Evolutionary conservation across 2,113 vertebrate genomes (phyloP).

Genomic region (Tachuris rubrigastra): DNA sequence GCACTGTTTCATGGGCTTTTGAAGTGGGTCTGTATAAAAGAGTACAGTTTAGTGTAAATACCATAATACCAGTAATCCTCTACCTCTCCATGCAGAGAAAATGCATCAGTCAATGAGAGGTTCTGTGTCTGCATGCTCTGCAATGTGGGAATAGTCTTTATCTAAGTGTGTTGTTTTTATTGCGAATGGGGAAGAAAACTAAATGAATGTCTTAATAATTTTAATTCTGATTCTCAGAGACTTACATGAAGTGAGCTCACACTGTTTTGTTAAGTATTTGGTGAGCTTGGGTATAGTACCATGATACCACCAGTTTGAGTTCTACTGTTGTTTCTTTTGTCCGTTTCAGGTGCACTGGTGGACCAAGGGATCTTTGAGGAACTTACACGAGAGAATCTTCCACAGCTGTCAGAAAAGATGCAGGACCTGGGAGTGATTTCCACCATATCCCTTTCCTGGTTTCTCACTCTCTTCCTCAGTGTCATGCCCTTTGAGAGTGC

Average conservation of each 20-base stretch:
- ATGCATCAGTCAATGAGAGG: neutral
- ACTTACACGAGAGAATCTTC: constrained; percentile 86
- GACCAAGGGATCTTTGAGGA: constrained; percentile 98
- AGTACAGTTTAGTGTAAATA: neutral
- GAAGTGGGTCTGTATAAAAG: neutral
- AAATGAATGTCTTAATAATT: neutral
- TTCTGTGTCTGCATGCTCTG: neutral
- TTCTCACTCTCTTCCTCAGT: constrained; percentile 94
- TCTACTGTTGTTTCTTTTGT: neutral
- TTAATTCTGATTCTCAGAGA: neutral
- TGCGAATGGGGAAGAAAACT: neutral
- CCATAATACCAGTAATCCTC: neutral
- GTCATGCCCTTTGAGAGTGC: constrained; percentile 98
- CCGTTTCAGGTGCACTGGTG: constrained; percentile 86
- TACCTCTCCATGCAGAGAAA: neutral
- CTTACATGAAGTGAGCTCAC: neutral
- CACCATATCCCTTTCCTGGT: constrained; percentile 97
- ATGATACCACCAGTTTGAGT: neutral
- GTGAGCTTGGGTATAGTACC: neutral
- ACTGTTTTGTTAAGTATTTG: neutral
- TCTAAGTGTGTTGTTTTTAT: neutral
- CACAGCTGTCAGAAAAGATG: constrained; percentile 92
- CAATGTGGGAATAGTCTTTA: neutral
- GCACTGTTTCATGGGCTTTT: neutral
- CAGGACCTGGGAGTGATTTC: constrained; percentile 94